Conservation (phyloP, 2,113 vertebrate species). For the Syngnathus floridae region DNA sequence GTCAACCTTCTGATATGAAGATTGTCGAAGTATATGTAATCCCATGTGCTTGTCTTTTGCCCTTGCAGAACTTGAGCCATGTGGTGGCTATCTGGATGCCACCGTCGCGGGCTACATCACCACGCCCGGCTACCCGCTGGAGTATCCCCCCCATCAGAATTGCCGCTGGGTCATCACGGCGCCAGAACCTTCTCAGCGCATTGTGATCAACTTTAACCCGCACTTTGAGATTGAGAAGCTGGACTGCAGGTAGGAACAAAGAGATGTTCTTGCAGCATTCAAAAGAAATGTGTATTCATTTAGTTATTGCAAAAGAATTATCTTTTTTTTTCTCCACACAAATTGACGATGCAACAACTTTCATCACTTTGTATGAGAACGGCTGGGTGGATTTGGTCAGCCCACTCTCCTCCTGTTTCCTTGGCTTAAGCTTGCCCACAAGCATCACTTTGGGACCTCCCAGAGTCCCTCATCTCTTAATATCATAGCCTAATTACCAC, state of each 20-base stretch:
- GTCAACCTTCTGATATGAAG: background rate
- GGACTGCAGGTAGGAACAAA: conserved; percentile 84
- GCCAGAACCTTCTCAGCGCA: conserved; percentile 88
- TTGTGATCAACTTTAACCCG: conserved; percentile 98
- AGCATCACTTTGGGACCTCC: conserved; percentile 53
- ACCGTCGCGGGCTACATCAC: conserved; percentile 94
- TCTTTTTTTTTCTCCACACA: no score
- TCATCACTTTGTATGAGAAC: conserved; percentile 21
- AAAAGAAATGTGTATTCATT: background rate
- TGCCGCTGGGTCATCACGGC: conserved; percentile 93
- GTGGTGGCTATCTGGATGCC: conserved; percentile 86
- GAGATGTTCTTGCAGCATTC: background rate
- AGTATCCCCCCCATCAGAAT: conserved; percentile 95
- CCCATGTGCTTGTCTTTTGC: background rate
- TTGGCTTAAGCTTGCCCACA: conserved; percentile 52
- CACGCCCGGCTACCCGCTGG: conserved; percentile 92
- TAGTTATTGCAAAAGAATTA: no score
- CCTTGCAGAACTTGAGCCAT: conserved; percentile 65
- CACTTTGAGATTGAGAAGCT: conserved; percentile 98
- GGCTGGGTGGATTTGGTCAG: conserved; percentile 30
- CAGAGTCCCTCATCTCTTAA: conserved; percentile 53
- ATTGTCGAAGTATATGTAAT: background rate
- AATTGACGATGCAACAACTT: background rate
- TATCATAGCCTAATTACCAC: conserved; percentile 61
- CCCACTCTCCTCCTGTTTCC: conserved; percentile 59